phyloP scores from a whole-genome alignment of 2,888 invertebrate species.

The Melieria crassipennis region DNA sequence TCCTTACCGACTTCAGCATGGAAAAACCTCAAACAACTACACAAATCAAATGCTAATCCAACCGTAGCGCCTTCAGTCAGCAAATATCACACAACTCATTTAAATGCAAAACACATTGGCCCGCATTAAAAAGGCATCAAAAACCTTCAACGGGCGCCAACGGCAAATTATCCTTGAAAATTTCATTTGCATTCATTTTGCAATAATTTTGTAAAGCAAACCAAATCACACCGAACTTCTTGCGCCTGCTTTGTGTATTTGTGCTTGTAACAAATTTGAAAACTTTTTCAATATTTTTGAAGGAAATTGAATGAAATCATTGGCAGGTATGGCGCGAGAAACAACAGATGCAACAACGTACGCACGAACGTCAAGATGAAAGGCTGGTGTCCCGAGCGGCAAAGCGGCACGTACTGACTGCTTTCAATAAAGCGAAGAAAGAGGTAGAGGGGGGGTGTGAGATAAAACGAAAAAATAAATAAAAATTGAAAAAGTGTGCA shows the following conservation, averaged over 20 bases:
- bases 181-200: constrained; percentile 58
- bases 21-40: no score
- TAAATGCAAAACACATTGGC: constrained; percentile 9
- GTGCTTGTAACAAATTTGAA: constrained; percentile 8
- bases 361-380: no score
- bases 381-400: no score
- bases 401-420: no score
- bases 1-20: no score
- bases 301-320: constrained; percentile 42
- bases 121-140: neutral
- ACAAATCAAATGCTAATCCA: no score
- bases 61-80: no score
- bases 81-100: neutral
- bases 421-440: no score
- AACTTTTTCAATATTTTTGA: constrained; percentile 40
- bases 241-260: constrained; percentile 18
- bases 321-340: constrained; percentile 4
- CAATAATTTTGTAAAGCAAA: constrained; percentile 55
- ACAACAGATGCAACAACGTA: neutral
- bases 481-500: neutral
- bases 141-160: constrained; percentile 31
- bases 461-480: no score
- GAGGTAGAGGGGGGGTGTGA: no score
- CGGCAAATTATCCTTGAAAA: constrained; percentile 57
- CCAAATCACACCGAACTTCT: constrained; percentile 32